phyloP scores from a whole-genome alignment of 2,888 invertebrate genomes.

The Brachypterus glaber region DNA sequence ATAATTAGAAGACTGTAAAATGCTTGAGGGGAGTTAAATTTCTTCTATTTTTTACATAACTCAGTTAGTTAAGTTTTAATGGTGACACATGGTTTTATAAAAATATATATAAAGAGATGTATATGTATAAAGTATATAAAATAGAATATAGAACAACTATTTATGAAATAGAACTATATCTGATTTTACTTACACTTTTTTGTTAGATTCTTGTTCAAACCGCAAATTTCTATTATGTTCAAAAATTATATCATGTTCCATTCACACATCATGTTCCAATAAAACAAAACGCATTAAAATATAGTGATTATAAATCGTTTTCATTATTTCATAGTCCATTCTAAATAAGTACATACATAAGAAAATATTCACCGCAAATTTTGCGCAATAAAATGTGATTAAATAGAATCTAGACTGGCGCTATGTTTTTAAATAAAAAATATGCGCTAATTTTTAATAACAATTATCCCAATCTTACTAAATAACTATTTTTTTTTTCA shows the following conservation, averaged over 20 bases:
- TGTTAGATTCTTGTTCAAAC: no score
- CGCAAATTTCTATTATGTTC: no score
- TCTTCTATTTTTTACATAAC: slow-evolving; percentile 34
- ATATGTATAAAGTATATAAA: slow-evolving; percentile 43
- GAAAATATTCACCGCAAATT: no score
- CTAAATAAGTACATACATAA: no score
- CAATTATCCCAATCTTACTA: no score
- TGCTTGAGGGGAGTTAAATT: slow-evolving; percentile 30
- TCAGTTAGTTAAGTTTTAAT: slow-evolving; percentile 37
- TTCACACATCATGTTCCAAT: slow-evolving; percentile 8
- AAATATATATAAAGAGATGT: slow-evolving; percentile 41
- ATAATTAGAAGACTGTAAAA: slow-evolving; percentile 41
- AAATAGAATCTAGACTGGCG: no score
- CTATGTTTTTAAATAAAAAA: no score
- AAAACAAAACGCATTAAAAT: neutral
- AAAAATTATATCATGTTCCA: slow-evolving; percentile 18
- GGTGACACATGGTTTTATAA: slow-evolving; percentile 43
- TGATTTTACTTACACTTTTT: slow-evolving; percentile 33
- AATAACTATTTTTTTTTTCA: no score
- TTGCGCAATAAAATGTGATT: no score
- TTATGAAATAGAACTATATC: slow-evolving; percentile 40
- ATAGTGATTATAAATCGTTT: no score
- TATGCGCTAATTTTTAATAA: no score
- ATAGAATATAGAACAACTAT: slow-evolving; percentile 39
- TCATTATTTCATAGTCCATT: no score